Evolutionary conservation across 1,140 invertebrate species (phyloP).

Genomic region (Pectinophora gossypiella): DNA sequence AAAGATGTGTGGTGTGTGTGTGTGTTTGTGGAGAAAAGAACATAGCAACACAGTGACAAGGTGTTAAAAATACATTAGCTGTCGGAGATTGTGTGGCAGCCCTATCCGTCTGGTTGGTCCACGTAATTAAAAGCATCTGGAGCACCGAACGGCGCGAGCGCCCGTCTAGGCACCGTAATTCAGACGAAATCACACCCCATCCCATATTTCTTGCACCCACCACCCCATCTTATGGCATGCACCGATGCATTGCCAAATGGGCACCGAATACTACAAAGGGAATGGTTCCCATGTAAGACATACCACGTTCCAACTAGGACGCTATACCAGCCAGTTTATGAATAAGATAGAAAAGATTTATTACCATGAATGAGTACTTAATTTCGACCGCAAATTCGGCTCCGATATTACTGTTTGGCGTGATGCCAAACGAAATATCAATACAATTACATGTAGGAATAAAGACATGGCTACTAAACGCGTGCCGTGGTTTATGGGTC

Average conservation of each 20-base stretch:
- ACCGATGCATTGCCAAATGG: neutral
- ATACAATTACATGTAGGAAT: slow-evolving; percentile 30
- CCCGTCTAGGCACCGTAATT: slow-evolving; percentile 49
- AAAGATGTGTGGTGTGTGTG: no score
- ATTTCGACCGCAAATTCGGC: slow-evolving; percentile 36
- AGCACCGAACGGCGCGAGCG: slow-evolving; percentile 36
- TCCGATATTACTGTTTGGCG: slow-evolving; percentile 50
- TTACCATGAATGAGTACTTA: slow-evolving; percentile 52
- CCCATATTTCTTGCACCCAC: neutral
- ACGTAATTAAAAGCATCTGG: slow-evolving; percentile 51
- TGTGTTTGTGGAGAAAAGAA: no score
- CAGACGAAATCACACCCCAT: slow-evolving; percentile 23
- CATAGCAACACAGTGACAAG: no score
- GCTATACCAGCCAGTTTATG: slow-evolving; percentile 31
- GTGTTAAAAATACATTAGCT: no score
- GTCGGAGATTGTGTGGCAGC: no score
- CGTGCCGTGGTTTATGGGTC: neutral
- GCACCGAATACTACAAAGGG: neutral
- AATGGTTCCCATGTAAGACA: slow-evolving; percentile 11
- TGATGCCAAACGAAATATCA: slow-evolving; percentile 35
- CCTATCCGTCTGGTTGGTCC: slow-evolving; percentile 14
- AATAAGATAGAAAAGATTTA: slow-evolving; percentile 63
- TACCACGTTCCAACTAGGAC: slow-evolving; percentile 20
- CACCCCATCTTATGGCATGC: neutral
- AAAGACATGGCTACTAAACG: neutral